Conservation (phyloP, 2,797 vertebrate genomes). For the Zenarchopterus dispar region DNA sequence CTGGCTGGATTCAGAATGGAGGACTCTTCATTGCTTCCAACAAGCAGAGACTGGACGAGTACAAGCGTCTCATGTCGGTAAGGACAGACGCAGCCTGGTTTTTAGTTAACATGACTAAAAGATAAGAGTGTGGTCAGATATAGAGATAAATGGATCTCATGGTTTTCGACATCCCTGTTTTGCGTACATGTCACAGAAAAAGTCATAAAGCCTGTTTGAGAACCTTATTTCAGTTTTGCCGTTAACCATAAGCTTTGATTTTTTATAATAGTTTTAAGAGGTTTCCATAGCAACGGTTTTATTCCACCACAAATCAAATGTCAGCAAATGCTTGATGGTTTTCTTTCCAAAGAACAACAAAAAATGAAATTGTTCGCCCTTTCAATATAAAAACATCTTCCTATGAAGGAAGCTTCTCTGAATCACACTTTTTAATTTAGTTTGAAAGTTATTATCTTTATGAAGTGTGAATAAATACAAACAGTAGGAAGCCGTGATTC, state of each 20-base stretch:
- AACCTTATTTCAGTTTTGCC: neutral
- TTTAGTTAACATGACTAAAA: no score
- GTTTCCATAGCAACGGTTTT: constrained; percentile 7
- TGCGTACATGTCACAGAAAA: neutral
- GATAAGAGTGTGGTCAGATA: no score
- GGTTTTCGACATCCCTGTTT: no score
- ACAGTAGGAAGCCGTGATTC: no score
- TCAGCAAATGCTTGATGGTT: neutral
- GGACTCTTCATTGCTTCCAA: constrained; percentile 97
- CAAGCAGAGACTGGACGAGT: constrained; percentile 94
- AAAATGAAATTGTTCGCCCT: no score
- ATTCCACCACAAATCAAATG: neutral
- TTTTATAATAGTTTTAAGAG: neutral
- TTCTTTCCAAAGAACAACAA: neutral
- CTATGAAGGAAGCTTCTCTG: neutral
- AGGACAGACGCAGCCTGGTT: neutral
- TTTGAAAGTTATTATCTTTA: no score
- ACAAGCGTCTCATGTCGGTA: constrained; percentile 98
- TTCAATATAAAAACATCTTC: neutral
- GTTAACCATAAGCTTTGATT: no score
- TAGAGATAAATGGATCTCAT: no score
- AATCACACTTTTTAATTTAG: no score
- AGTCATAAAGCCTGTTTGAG: neutral
- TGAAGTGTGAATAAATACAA: no score
- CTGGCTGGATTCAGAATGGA: constrained; percentile 96